Evolutionary conservation across 2,888 invertebrate genomes (phyloP).

Genomic region (Acanthoscelides obtectus): DNA sequence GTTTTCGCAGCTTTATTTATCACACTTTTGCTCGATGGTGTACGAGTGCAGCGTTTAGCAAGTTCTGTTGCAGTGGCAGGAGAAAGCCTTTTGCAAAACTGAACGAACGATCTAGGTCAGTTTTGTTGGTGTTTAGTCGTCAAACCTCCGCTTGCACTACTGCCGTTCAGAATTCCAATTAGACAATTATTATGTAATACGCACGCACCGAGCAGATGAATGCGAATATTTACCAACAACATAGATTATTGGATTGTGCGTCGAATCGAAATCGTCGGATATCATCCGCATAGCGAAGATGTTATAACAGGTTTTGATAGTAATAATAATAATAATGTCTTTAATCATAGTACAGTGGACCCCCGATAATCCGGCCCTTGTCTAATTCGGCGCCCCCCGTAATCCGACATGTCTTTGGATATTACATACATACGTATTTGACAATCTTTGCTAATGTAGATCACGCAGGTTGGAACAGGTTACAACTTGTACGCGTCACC

Average conservation of each 20-base stretch:
- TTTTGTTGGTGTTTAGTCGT: background rate
- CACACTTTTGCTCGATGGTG: slow-evolving; percentile 36
- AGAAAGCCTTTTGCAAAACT: background rate
- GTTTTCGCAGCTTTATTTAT: too few relatives aligned
- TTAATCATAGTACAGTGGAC: too few relatives aligned
- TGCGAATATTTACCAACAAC: background rate
- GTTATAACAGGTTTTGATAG: too few relatives aligned
- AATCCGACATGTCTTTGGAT: too few relatives aligned
- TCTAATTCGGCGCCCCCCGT: too few relatives aligned
- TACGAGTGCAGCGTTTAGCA: background rate
- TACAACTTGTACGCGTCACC: too few relatives aligned
- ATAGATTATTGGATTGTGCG: background rate
- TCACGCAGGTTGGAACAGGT: too few relatives aligned
- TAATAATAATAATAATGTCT: too few relatives aligned
- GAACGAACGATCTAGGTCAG: background rate
- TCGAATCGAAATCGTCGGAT: background rate
- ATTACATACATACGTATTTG: too few relatives aligned
- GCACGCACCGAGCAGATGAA: background rate
- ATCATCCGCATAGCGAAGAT: background rate
- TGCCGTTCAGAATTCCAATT: background rate
- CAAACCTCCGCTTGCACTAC: background rate
- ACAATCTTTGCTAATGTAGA: too few relatives aligned
- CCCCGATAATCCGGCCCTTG: too few relatives aligned
- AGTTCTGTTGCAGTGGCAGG: background rate
- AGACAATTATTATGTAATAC: background rate